Conservation (phyloP, 2,113 vertebrate species). For the Struthidea cinerea region DNA sequence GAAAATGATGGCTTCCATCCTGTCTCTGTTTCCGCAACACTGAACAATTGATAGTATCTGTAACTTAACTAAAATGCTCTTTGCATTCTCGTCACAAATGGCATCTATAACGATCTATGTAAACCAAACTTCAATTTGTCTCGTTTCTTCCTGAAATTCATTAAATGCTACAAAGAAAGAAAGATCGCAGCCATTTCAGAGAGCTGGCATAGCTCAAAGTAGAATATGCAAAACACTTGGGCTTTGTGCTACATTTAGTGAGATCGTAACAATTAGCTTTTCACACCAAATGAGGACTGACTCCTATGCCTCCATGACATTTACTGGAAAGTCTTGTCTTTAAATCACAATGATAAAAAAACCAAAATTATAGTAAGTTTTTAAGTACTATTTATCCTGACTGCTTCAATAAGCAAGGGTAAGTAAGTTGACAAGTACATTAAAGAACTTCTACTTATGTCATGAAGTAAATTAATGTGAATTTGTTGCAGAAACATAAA, state of each 20-base stretch:
- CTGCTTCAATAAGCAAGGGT: background rate
- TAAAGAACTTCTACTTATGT: background rate
- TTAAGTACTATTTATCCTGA: background rate
- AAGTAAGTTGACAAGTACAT: background rate
- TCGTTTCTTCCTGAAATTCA: background rate
- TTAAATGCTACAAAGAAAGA: slow-evolving; percentile 2
- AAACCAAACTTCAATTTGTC: background rate
- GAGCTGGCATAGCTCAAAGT: background rate
- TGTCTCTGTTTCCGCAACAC: background rate
- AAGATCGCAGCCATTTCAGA: background rate
- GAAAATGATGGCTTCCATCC: background rate
- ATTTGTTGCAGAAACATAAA: background rate
- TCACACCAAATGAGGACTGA: background rate
- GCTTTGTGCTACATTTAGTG: background rate
- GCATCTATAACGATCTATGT: background rate
- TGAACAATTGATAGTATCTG: background rate
- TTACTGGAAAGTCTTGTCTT: background rate
- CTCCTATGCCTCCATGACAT: background rate
- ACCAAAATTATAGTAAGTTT: background rate
- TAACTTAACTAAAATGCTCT: background rate
- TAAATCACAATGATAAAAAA: background rate
- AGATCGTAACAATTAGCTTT: background rate
- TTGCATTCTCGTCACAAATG: background rate
- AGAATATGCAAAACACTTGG: background rate
- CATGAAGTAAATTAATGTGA: background rate